Conservation (phyloP, 2,113 vertebrate genomes). For the Leuciscus idus region DNA sequence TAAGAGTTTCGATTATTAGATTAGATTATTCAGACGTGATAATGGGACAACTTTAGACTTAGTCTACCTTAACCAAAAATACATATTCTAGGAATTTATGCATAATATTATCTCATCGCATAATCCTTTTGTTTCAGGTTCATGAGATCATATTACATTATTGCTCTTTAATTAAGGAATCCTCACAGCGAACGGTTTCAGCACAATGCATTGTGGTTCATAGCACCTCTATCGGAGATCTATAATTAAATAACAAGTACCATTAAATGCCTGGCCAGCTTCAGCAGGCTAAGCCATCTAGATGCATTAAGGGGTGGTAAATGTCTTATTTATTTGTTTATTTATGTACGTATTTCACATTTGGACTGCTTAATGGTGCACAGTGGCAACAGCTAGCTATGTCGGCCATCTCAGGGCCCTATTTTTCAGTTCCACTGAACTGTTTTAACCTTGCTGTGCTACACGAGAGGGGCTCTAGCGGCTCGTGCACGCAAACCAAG, state of each 20-base stretch:
- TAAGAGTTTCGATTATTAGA: background rate
- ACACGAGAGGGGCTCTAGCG: conserved; percentile 29
- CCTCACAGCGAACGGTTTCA: background rate
- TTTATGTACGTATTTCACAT: conserved; percentile 35
- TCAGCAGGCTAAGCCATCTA: conserved; percentile 27
- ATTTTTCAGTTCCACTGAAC: conserved; percentile 38
- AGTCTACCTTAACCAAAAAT: background rate
- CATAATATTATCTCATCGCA: background rate
- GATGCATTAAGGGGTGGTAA: conserved; percentile 32
- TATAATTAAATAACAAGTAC: conserved; percentile 42
- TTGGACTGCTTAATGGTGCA: conserved; percentile 28
- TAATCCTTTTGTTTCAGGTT: conserved; percentile 20
- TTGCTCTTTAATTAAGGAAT: conserved; percentile 31
- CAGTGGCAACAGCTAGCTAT: conserved; percentile 6
- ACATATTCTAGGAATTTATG: background rate
- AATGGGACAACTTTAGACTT: background rate
- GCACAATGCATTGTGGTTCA: conserved; percentile 7
- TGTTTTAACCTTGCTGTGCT: conserved; percentile 42
- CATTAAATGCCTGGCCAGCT: conserved; percentile 45
- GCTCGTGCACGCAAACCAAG: background rate
- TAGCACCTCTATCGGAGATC: conserved; percentile 39
- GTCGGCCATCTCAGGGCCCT: background rate
- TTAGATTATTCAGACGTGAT: background rate
- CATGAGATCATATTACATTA: conserved; percentile 37
- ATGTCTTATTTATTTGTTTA: conserved; percentile 44